Base-by-base conservation (phyloP, 2,797 vertebrate genomes). In the Enteromius unitaeniatus region DNA sequence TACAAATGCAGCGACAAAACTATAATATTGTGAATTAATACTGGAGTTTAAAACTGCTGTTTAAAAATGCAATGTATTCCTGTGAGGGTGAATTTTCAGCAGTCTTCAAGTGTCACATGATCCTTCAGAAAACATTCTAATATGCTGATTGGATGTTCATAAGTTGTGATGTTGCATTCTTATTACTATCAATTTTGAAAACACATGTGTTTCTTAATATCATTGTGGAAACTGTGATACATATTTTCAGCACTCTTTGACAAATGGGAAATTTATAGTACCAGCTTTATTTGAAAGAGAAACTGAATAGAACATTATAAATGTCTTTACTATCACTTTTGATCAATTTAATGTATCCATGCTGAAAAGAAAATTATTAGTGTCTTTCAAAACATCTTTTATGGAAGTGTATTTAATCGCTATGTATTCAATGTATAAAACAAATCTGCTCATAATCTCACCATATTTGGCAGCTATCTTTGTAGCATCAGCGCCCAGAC, bases 391-490 rank as follows among this genome's bases (percentile, higher is more conserved):
- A 17, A 34, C 1, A 67, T 3, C 3, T 64, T 64, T 31, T 19
- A 31, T 34, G 28, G 62, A 1, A 64, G 62, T 9, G 15, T 34
- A 17, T 34, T 17, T 31, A 64, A 64, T 19, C 17, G 62, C 8
- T 64, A 19, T 28, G 6, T 64, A 17, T 31, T 8, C 7, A 6
- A 3, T 64, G 14, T 19, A 40, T 76, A 4, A 23, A 40, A 23
- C 19, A 49, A 51, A 47, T 67, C 23, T 55, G 21, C 14, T 19
- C 2, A 34, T n/a, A 69, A 74, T 90, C 93, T 90, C 74, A 96
- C 95, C 94, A 79, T 93, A 94, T 90, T 94, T 94, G 88, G 75
- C 90, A 64, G 91, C 51, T 3, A 90, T 76, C 92, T 95, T 95
- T 37, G 87, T 78, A 0, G 88, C 91, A 62, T 95, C 93, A 14